Percentiles rank a stretch among this genome's conserved stretches.
These are phyloP conservation scores for Catonia carolina DNA, from an alignment of 2,888 invertebrate species.

Conservation along the genomic window DNA sequence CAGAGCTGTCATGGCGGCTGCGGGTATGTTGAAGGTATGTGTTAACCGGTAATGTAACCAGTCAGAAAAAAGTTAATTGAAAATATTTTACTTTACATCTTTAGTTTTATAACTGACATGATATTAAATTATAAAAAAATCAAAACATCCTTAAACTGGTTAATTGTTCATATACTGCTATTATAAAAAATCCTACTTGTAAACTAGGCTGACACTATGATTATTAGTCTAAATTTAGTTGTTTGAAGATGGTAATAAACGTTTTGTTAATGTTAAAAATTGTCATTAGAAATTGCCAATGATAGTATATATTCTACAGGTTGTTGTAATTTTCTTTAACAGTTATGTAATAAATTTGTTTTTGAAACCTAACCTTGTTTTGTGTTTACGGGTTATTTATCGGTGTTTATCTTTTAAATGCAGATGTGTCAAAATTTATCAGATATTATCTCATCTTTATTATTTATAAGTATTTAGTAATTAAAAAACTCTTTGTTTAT, in stretches of 20 bases:
- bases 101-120: background rate
- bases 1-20: constrained; percentile 31
- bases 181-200: background rate
- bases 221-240: background rate
- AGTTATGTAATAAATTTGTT: background rate
- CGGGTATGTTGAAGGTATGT: constrained; percentile 32
- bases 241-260: background rate
- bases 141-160: background rate
- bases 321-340: background rate
- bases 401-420: background rate
- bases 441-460: too few species aligned
- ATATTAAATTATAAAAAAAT: background rate
- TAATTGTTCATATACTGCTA: background rate
- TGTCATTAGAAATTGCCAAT: too few species aligned
- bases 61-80: background rate
- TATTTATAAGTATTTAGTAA: too few species aligned
- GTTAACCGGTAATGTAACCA: background rate
- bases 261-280: too few species aligned
- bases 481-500: too few species aligned
- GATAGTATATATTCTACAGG: too few species aligned
- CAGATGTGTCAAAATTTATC: background rate
- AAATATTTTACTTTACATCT: background rate
- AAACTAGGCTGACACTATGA: background rate
- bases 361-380: background rate
- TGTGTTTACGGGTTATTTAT: background rate